Evolutionary conservation across 1,140 invertebrate species (phyloP).

Genomic region (Phymorhynchus buccinoides): DNA sequence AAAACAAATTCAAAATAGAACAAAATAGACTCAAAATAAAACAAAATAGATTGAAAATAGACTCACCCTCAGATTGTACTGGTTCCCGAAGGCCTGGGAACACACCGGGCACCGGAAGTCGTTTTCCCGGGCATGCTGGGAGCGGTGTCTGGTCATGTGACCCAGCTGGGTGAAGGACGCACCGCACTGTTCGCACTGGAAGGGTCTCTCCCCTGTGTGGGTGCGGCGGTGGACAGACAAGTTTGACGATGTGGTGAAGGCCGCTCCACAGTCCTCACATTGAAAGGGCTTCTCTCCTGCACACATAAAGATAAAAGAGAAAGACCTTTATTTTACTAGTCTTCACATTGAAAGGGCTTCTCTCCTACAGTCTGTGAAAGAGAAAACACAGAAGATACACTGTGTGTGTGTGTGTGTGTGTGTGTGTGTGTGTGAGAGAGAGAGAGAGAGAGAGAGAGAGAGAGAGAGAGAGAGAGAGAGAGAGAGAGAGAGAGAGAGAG

Average conservation of each 20-base stretch:
- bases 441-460: too few relatives aligned
- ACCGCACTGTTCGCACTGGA: constrained; percentile 44
- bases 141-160: constrained; percentile 23
- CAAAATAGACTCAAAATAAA: not conserved
- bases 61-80: constrained; percentile 24
- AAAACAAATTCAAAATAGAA: too few relatives aligned
- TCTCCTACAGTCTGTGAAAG: not conserved
- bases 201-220: constrained; percentile 47
- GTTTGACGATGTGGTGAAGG: constrained; percentile 77
- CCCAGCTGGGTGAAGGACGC: constrained; percentile 84
- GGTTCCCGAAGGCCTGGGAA: constrained; percentile 14
- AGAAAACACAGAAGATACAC: not conserved
- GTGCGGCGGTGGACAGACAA: constrained; percentile 51
- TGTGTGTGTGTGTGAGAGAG: too few relatives aligned
- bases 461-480: too few relatives aligned
- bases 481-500: not conserved
- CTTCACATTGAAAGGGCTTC: too few relatives aligned
- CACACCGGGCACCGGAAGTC: not conserved
- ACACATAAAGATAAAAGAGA: too few relatives aligned
- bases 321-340: too few relatives aligned
- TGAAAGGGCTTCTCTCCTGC: constrained; percentile 90
- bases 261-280: constrained; percentile 88
- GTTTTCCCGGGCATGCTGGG: constrained; percentile 17
- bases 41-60: not conserved
- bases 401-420: not conserved